Percentiles rank a stretch among this genome's conserved stretches.
These are phyloP conservation scores for Bilobella aurantiaca DNA, from an alignment of 1,140 invertebrate species.

Conservation along the genomic window DNA sequence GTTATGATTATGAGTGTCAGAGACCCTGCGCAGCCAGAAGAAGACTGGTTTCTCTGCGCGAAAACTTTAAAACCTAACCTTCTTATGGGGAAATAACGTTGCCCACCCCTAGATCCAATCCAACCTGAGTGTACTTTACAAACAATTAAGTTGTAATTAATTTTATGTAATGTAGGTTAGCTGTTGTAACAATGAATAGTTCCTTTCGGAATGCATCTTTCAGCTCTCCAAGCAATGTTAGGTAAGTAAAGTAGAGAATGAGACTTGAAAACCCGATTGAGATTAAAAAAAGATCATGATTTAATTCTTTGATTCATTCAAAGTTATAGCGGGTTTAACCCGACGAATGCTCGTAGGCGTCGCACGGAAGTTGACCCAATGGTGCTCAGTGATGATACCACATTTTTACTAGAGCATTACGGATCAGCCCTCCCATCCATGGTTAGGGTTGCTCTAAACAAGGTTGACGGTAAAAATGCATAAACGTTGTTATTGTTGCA, in stretches of 20 bases:
- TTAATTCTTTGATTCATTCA: neutral
- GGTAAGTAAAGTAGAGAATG: too few relatives aligned
- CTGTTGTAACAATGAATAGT: neutral
- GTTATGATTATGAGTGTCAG: too few relatives aligned
- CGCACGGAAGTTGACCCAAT: neutral
- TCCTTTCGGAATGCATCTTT: neutral
- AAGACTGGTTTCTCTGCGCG: too few relatives aligned
- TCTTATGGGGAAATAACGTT: too few relatives aligned
- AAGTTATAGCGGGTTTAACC: neutral
- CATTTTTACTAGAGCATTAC: constrained; percentile 16
- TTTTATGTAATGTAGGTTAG: neutral
- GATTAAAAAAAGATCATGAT: neutral
- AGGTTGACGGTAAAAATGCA: constrained; percentile 14
- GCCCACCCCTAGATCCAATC: too few relatives aligned
- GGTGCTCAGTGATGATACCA: neutral
- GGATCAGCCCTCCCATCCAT: constrained; percentile 21
- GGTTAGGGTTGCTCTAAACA: constrained; percentile 17
- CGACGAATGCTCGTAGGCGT: too few relatives aligned
- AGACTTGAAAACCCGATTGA: neutral
- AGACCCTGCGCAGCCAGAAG: too few relatives aligned
- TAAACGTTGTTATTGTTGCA: too few relatives aligned
- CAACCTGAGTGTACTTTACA: too few relatives aligned
- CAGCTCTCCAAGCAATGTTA: neutral
- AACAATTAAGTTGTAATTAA: too few relatives aligned
- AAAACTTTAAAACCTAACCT: too few relatives aligned